Evolutionary conservation across 2,888 invertebrate genomes (phyloP), one percentile per base, ranked within the genome.

Genomic region (Cheiracanthium punctorium): DNA sequence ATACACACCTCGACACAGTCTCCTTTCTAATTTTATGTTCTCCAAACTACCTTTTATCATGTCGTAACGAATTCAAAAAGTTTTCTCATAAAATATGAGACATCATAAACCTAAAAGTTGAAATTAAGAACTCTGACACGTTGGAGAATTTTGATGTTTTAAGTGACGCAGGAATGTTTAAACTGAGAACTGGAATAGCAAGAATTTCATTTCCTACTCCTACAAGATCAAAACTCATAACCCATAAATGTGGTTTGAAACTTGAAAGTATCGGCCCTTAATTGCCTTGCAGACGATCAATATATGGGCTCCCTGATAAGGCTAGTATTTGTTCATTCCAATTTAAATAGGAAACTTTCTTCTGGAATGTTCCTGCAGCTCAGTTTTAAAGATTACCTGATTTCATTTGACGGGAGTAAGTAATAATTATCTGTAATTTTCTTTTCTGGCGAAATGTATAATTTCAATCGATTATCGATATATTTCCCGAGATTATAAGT

Each of bases 171-270:
- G 12, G 5, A 20, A 58, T 20, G 24, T 20, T 20, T 58, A 7
- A 24, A 24, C 1, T 1, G 24, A 5, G 24, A 4, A 24, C 58
- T 58, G 24, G 17, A 58, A 58, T 24, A 58, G 58, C 58, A 58
- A 24, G 58, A 58, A 58, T 58, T 58, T 58, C 58, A 58, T 58
- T 58, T 58, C 58, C 58, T 58, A 48, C 14, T 58, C 24, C 58
- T 20, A 58, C n/a, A 58, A 58, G 58, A 58, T 58, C 58, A 58
- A 58, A 58, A 58, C 24, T 58, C 58, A 24, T 48, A 48, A 58
- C 20, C 24, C 58, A 58, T 58, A 58, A 24, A 20, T 58, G 24
- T 24, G 58, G 14, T 4, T 58, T 24, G 4, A 5, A 8, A 58
- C 8, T 58, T 1, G 4, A 58, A 58, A 24, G 24, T 58, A 24